A percentile compares a stretch with the other conserved stretches of the same genome.
Evolutionary conservation across 1,140 invertebrate genomes (phyloP).

Genomic region (Ylistrum balloti): DNA sequence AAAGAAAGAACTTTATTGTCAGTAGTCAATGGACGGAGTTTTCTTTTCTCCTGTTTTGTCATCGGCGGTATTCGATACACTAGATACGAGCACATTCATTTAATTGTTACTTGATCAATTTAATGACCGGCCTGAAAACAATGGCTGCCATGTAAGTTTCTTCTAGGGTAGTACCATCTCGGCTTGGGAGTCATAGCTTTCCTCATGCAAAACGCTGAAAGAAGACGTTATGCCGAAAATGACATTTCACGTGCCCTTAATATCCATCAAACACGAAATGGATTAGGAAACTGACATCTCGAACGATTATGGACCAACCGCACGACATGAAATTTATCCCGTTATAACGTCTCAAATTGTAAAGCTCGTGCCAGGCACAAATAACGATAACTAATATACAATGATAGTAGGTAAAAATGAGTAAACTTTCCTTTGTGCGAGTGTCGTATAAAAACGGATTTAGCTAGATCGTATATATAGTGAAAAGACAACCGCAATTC

Average conservation of each 20-base stretch:
- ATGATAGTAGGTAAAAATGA: conserved; percentile 29
- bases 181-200: neutral
- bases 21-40: neutral
- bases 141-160: neutral
- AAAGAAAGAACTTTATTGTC: conserved; percentile 35
- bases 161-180: neutral
- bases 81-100: neutral
- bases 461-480: neutral
- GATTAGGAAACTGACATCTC: conserved; percentile 19
- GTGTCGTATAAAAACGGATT: neutral
- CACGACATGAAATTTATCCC: neutral
- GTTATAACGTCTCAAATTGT: neutral
- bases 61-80: conserved; percentile 24
- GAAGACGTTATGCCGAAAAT: conserved; percentile 32
- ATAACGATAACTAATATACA: neutral
- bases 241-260: conserved; percentile 36
- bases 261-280: conserved; percentile 12
- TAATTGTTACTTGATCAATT: conserved; percentile 13
- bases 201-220: conserved; percentile 17
- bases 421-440: neutral
- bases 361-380: neutral
- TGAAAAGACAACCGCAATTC: neutral
- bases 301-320: conserved; percentile 37
- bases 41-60: conserved; percentile 23
- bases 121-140: neutral